Base-by-base conservation (phyloP, 1,140 invertebrate species). In the Nasonia longicornis region DNA sequence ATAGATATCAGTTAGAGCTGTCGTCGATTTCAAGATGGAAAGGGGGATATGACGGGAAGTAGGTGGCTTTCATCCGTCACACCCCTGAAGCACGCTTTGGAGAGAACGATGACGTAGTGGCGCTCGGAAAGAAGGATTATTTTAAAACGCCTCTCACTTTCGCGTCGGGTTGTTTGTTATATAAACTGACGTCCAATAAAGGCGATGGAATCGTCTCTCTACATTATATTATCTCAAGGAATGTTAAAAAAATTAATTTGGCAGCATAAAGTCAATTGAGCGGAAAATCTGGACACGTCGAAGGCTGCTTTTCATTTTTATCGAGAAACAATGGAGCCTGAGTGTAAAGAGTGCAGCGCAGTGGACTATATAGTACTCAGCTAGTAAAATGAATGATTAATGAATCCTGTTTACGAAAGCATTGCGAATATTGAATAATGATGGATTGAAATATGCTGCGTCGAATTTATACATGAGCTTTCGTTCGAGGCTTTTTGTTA, bases 371-470 rank as follows among this genome's bases (percentile, higher is more conserved):
- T 71, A 42, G 20, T 16, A 38, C 35, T 38, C 31, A 20, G 20
- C 35, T 7, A 78, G 38, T 26, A 38, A 0, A 3, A n/a, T 63
- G 42, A 79, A 72, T 42, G 31, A 79, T 72, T 72, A 79, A 79
- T 79, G 69, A 71, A 38, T 38, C 31, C 6, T 35, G 26, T 71
- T 79, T 79, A 42, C 31, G 10, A 63, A 72, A 79, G 14, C 29
- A 63, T 63, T 63, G 20, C 52, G n/a, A 29, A 63, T 71, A 71
- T 79, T 74, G 22, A 80, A 67, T 67, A 80, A 80, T 66, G n/a
- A 74, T 74, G 22, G 71, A 66, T 74, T 26, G 66, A 42, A 79
- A 14, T 20, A n/a, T 63, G 64, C 64, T 79, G n/a, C 38, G 58
- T 74, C n/a, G 20, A 79, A 58, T 71, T 79, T 26, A 52, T 76